These are phyloP conservation scores for Zoanthus sociatus DNA, from an alignment of 92 coral and sea anemone genomes.

Conservation along the genomic window DNA sequence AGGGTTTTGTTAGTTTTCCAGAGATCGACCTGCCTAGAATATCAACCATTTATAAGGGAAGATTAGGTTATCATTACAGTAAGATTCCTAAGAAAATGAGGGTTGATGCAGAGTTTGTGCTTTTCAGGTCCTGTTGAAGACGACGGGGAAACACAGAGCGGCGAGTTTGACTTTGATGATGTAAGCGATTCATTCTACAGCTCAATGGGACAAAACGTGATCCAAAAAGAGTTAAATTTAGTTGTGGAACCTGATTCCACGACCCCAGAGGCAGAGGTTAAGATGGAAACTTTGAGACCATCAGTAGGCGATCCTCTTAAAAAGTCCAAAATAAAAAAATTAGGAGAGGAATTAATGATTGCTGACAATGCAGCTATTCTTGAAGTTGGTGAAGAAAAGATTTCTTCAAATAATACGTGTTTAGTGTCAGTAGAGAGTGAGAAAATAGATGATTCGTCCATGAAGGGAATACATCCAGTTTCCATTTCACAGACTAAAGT, in stretches of 20 bases:
- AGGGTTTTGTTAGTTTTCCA: too few species aligned
- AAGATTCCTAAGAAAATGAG: too few species aligned
- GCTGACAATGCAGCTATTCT: neutral
- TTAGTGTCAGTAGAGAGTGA: neutral
- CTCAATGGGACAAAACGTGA: conserved; percentile 51
- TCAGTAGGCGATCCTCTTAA: neutral
- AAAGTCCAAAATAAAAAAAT: neutral
- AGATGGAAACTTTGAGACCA: neutral
- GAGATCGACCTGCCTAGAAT: too few species aligned
- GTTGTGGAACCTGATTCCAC: conserved; percentile 31
- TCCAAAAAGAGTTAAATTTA: neutral
- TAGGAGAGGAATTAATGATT: neutral
- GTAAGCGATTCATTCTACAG: conserved; percentile 68
- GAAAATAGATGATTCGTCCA: neutral
- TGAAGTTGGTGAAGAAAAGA: neutral
- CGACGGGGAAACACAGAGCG: conserved; percentile 53
- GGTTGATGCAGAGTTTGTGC: neutral
- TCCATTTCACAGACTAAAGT: neutral
- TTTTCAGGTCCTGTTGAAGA: conserved; percentile 24
- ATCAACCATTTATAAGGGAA: too few species aligned
- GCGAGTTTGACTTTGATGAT: conserved; percentile 82
- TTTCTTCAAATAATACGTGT: neutral
- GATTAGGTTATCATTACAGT: too few species aligned
- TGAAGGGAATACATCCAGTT: neutral
- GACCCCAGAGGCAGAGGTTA: conserved; percentile 11